Percentiles rank a stretch among this genome's conserved stretches.
Evolutionary conservation across 2,888 invertebrate genomes (phyloP).

Genomic region (Alcis repandata): DNA sequence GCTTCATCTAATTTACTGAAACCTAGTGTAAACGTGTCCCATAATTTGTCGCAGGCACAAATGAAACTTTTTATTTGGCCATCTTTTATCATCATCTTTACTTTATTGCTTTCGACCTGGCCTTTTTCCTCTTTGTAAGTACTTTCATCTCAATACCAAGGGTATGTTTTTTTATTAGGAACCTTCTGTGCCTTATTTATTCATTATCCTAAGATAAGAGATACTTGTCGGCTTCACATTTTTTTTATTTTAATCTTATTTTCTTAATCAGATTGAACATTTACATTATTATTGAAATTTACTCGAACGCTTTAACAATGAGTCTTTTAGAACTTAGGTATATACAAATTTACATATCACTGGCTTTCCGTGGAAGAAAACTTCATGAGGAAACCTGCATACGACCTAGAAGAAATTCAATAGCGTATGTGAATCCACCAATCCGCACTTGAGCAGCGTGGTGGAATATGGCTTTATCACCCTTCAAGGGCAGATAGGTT

Average conservation of each 20-base stretch:
- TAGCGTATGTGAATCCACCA: too few species aligned
- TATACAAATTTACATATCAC: too few species aligned
- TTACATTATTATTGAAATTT: too few species aligned
- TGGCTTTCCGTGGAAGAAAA: too few species aligned
- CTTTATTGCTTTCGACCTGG: constrained; percentile 36
- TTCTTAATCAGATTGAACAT: too few species aligned
- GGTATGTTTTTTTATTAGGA: constrained; percentile 13
- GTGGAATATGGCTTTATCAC: too few species aligned
- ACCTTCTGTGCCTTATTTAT: neutral
- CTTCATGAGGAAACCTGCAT: too few species aligned
- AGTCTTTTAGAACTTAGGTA: too few species aligned
- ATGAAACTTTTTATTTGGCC: constrained; percentile 42
- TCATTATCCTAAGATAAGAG: neutral
- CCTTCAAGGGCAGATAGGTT: too few species aligned
- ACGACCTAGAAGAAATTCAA: too few species aligned
- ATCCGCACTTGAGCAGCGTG: too few species aligned
- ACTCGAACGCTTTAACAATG: too few species aligned
- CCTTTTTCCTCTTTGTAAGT: constrained; percentile 16
- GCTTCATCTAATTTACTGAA: neutral
- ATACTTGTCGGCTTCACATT: neutral
- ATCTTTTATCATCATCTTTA: constrained; percentile 44
- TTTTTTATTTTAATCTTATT: neutral
- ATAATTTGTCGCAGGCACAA: constrained; percentile 26
- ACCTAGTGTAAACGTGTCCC: neutral
- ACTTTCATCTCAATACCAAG: constrained; percentile 3